These are phyloP conservation scores for Phoebastria nigripes DNA, from an alignment of 2,797 vertebrate genomes.

Conservation along the genomic window DNA sequence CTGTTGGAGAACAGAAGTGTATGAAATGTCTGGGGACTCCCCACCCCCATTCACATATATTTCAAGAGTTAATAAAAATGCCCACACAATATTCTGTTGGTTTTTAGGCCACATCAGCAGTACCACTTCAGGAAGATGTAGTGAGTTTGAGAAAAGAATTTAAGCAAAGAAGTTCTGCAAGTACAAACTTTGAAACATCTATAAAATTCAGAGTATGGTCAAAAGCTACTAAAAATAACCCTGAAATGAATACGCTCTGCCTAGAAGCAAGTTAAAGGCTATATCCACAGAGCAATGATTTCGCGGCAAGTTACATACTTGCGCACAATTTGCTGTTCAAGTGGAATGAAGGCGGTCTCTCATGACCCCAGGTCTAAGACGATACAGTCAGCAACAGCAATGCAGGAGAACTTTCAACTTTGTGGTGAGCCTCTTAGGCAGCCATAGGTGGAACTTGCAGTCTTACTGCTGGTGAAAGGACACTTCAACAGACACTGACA, in stretches of 20 bases:
- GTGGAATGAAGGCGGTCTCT: background rate
- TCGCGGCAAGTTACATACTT: background rate
- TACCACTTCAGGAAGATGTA: background rate
- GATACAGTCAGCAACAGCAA: background rate
- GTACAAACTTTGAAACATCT: background rate
- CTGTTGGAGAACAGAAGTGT: background rate
- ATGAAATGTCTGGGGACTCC: background rate
- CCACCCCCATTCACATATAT: background rate
- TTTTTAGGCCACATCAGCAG: background rate
- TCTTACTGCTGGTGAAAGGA: background rate
- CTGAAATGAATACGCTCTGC: background rate
- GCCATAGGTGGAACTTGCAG: background rate
- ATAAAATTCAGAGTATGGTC: background rate
- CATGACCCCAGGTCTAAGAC: background rate
- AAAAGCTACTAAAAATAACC: background rate
- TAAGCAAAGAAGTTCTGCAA: background rate
- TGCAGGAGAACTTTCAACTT: background rate
- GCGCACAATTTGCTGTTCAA: background rate
- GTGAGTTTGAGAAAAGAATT: background rate
- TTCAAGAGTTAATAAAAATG: background rate
- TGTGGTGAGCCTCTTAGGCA: background rate
- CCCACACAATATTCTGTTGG: background rate
- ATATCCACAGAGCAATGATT: background rate
- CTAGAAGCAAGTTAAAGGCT: background rate
- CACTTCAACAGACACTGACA: background rate